phyloP scores from a whole-genome alignment of 2,888 invertebrate species.

The Sussaba pulchella region DNA sequence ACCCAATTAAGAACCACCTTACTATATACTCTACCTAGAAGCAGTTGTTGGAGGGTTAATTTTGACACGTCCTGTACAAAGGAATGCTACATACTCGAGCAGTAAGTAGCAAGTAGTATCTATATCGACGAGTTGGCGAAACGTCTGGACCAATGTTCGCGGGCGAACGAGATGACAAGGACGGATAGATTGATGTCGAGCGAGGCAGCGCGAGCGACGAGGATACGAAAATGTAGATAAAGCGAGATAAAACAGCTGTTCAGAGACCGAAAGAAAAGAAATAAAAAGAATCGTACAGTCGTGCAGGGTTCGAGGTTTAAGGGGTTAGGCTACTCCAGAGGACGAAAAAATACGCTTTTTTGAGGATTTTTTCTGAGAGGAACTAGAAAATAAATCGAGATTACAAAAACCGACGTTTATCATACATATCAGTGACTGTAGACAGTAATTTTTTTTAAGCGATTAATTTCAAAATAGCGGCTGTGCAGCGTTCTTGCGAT shows the following conservation, averaged over 20 bases:
- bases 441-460: too few relatives aligned
- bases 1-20: too few relatives aligned
- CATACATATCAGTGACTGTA: too few relatives aligned
- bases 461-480: too few relatives aligned
- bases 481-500: too few relatives aligned
- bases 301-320: slow-evolving; percentile 20
- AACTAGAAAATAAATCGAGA: too few relatives aligned
- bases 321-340: too few relatives aligned
- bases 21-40: too few relatives aligned
- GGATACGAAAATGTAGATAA: slow-evolving; percentile 43
- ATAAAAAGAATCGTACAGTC: slow-evolving; percentile 46
- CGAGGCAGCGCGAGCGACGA: slow-evolving; percentile 42
- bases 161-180: slow-evolving; percentile 61
- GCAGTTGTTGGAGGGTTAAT: too few relatives aligned
- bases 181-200: slow-evolving; percentile 60
- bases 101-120: slow-evolving; percentile 19
- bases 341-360: too few relatives aligned
- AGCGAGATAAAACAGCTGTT: slow-evolving; percentile 56
- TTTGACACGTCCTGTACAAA: slow-evolving; percentile 39
- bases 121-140: slow-evolving; percentile 19
- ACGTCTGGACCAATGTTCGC: slow-evolving; percentile 52
- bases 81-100: neutral
- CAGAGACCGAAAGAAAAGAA: slow-evolving; percentile 54
- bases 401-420: too few relatives aligned
- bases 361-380: too few relatives aligned